Conservation (phyloP, 2,797 vertebrate species). For the Alosa sapidissima region DNA sequence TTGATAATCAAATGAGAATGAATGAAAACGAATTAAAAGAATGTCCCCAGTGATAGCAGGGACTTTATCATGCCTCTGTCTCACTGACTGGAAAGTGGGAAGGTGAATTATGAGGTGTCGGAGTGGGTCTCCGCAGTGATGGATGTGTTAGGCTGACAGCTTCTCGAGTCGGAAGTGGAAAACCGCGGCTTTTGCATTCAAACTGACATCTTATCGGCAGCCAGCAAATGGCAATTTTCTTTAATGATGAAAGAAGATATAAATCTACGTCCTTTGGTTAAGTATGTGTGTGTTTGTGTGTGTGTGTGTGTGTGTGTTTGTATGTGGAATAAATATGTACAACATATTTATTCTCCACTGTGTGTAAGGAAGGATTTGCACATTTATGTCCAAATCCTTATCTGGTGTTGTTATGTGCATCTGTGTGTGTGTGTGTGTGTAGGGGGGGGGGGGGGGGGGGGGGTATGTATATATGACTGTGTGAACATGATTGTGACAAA, state of each 20-base stretch:
- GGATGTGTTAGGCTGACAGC: not conserved
- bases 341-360: not conserved
- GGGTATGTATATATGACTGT: not conserved
- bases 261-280: not conserved
- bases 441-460: too few relatives aligned
- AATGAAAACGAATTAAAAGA: not conserved
- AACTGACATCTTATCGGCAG: not conserved
- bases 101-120: conserved; percentile 4
- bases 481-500: not conserved
- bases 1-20: not conserved
- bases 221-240: conserved; percentile 12
- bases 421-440: conserved; percentile 1
- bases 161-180: not conserved
- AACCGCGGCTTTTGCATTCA: not conserved
- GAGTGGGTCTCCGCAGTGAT: not conserved
- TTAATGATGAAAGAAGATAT: not conserved
- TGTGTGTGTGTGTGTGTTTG: not conserved
- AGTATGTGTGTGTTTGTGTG: not conserved
- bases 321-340: not conserved
- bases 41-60: not conserved
- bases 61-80: not conserved
- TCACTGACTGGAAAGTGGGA: not conserved
- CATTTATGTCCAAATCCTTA: not conserved
- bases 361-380: not conserved
- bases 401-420: not conserved